These are phyloP conservation scores for Peromyscus polionotus DNA, from an alignment of 2,113 vertebrate genomes.

Conservation along the genomic window DNA sequence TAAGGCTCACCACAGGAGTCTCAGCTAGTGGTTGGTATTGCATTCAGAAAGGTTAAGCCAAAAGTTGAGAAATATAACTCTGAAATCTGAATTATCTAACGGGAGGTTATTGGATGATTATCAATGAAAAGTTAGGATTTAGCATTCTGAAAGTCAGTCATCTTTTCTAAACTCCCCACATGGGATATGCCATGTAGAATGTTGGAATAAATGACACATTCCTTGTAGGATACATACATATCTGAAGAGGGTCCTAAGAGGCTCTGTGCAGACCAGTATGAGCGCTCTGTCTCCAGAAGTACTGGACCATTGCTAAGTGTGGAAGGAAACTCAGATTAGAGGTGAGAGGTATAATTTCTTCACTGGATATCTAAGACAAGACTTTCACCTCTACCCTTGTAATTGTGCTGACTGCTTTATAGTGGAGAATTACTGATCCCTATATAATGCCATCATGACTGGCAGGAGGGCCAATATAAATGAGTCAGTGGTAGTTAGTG, in stretches of 20 bases:
- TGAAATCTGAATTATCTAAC: neutral
- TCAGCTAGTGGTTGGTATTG: slow-evolving; percentile 84
- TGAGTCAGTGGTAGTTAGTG: slow-evolving; percentile 91
- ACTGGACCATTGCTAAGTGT: slow-evolving; percentile 92
- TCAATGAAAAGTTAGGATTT: slow-evolving; percentile 96
- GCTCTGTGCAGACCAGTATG: slow-evolving; percentile 96
- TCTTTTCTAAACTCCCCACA: slow-evolving; percentile 95
- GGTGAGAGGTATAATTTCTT: slow-evolving; percentile 97
- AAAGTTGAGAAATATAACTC: slow-evolving; percentile 91
- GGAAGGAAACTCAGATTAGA: slow-evolving; percentile 95
- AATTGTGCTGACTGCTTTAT: slow-evolving; percentile 92
- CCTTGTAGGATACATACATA: slow-evolving; percentile 93
- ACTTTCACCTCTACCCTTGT: slow-evolving; percentile 94
- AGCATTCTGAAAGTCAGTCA: slow-evolving; percentile 94
- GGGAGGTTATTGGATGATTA: slow-evolving; percentile 92
- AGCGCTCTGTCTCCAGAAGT: slow-evolving; percentile 89
- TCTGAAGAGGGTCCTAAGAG: slow-evolving; percentile 94
- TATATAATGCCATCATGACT: slow-evolving; percentile 96
- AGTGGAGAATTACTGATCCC: slow-evolving; percentile 94
- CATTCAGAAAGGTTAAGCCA: slow-evolving; percentile 92
- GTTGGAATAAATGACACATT: slow-evolving; percentile 97
- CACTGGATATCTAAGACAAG: slow-evolving; percentile 93
- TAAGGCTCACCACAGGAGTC: slow-evolving; percentile 94
- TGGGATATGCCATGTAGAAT: slow-evolving; percentile 95
- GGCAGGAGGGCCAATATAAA: slow-evolving; percentile 94